Evolutionary conservation across 2,113 vertebrate genomes (phyloP).

Genomic region (Labrus mixtus): DNA sequence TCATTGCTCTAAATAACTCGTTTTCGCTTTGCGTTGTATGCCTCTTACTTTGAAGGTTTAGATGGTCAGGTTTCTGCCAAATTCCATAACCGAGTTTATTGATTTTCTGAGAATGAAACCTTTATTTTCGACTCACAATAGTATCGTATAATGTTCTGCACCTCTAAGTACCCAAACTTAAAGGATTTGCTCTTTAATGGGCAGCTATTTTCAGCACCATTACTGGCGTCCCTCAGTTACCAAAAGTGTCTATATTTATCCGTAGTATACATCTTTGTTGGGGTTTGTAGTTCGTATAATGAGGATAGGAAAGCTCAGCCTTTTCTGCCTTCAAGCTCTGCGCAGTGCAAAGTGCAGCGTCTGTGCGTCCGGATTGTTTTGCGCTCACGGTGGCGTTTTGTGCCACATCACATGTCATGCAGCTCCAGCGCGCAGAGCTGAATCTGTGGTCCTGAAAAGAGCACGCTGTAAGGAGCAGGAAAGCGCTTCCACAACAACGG

Average conservation of each 20-base stretch:
- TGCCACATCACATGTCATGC: conserved; percentile 27
- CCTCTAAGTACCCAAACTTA: not conserved
- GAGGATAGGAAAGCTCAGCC: not conserved
- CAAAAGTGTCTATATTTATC: too few species aligned
- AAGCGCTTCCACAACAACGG: conserved; percentile 38
- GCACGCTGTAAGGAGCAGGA: conserved; percentile 47
- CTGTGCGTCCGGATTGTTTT: not conserved
- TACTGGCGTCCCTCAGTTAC: conserved; percentile 24
- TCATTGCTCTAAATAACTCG: too few species aligned
- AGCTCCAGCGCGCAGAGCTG: conserved; percentile 7
- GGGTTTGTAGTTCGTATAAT: not conserved
- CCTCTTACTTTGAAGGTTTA: not conserved
- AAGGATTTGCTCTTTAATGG: not conserved
- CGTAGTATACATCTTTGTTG: not conserved
- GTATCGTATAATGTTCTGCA: too few species aligned
- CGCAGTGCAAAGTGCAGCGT: not conserved
- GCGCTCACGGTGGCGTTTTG: conserved; percentile 44
- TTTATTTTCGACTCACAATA: not conserved
- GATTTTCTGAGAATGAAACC: not conserved
- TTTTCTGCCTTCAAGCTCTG: not conserved
- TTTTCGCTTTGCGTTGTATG: too few species aligned
- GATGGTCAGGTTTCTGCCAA: not conserved
- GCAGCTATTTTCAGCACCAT: conserved; percentile 47
- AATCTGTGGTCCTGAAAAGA: conserved; percentile 41
- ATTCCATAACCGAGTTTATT: not conserved